Base-by-base conservation (phyloP, 2,113 vertebrate species). In the Gymnarchus niloticus region DNA sequence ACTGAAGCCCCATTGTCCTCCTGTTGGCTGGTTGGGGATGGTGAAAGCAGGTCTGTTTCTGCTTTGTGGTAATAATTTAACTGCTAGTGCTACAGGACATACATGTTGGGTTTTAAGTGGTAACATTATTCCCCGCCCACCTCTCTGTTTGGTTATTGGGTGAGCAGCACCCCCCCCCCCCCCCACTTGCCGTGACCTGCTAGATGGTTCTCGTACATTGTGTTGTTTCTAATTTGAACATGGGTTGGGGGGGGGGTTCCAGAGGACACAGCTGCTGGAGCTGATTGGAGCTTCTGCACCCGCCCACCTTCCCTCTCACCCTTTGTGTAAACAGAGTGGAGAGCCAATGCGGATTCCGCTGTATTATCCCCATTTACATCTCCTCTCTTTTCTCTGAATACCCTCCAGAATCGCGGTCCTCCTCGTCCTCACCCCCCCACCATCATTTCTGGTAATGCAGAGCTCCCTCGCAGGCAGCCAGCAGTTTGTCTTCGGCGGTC, bases 401-500 rank as follows among this genome's bases (percentile, higher is more conserved):
- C 28, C 23, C 81, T 56, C 23, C 37, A 52, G n/a, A 49, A 46
- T 76, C 10, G 12, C 81, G 28, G 21, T 25, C 85, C 81, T 1
- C 41, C 33, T 56, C 61, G 73, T 81, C 46, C 65, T 52, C 14
- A 44, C 12, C 51, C 59, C 59, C 83, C 44, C 37, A 85, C 88
- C 89, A 85, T 77, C 73, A 84, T 84, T 88, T 90, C 90, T 73
- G 84, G 33, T 93, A 91, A 87, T 91, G 87, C 90, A 91, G 93
- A 91, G 91, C 89, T 89, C 89, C 90, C 89, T 90, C 88, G 81
- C 90, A 81, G 83, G 81, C 1, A 84, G 84, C 56, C 81, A 4
- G 76, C 69, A 86, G 84, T 86, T 87, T 41, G 19, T 91, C 86
- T 89, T 84, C 23, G 0, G 33, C 41, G 59, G 90, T 91, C 89